Evolutionary conservation across 92 coral and sea anemone genomes (phyloP).

Genomic region (Muricea muricata): DNA sequence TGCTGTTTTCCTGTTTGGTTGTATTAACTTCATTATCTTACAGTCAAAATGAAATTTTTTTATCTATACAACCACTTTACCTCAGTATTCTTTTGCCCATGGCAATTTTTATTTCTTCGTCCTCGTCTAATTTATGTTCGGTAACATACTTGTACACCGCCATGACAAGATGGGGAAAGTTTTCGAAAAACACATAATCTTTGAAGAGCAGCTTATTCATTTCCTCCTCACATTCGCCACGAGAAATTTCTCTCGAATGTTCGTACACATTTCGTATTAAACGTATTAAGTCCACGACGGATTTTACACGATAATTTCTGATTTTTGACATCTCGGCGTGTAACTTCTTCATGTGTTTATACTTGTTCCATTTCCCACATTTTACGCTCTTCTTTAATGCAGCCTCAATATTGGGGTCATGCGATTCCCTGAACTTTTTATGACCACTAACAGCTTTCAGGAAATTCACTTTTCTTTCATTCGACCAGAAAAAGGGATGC

Average conservation of each 20-base stretch:
- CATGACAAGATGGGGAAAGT: too few relatives aligned
- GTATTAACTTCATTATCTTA: too few relatives aligned
- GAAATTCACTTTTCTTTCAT: conserved; percentile 49
- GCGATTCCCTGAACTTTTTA: conserved; percentile 14
- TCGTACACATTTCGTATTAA: not conserved
- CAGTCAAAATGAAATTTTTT: too few relatives aligned
- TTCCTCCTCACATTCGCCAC: not conserved
- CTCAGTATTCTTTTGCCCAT: not conserved
- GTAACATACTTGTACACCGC: conserved; percentile 57
- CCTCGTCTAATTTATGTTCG: conserved; percentile 38
- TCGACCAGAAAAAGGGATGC: too few relatives aligned
- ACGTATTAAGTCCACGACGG: not conserved
- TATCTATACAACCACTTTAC: too few relatives aligned
- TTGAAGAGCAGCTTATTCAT: conserved; percentile 25
- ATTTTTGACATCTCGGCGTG: not conserved
- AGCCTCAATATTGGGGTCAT: not conserved
- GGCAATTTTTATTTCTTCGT: not conserved
- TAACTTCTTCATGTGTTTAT: not conserved
- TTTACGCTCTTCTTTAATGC: too few relatives aligned
- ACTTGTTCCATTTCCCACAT: not conserved
- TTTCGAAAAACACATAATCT: conserved; percentile 42
- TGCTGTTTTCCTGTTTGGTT: too few relatives aligned
- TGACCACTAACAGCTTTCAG: conserved; percentile 57
- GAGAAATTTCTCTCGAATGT: not conserved
- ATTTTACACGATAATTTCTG: too few relatives aligned